Conservation (phyloP, 1,140 invertebrate genomes). For the Magallana gigas region DNA sequence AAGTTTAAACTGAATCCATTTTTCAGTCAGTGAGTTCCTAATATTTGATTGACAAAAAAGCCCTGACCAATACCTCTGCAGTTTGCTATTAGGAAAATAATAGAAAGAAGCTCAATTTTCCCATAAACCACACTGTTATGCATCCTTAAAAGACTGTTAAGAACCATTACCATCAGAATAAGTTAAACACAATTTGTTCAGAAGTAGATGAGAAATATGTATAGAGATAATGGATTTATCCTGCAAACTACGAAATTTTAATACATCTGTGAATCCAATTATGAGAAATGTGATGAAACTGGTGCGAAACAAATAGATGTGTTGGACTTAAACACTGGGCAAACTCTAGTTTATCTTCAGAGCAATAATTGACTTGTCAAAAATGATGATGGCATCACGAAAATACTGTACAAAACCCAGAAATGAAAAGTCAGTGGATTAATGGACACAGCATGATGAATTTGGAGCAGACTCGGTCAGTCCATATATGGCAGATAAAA, state of each 20-base stretch:
- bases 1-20: too few species aligned
- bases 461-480: too few species aligned
- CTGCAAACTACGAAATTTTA: neutral
- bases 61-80: too few species aligned
- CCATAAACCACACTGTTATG: too few species aligned
- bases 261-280: conserved; percentile 16
- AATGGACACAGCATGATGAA: too few species aligned
- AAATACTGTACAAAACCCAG: neutral
- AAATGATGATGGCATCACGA: conserved; percentile 1
- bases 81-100: too few species aligned
- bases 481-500: too few species aligned
- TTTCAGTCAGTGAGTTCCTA: too few species aligned
- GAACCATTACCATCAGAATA: too few species aligned
- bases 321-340: neutral
- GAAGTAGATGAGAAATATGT: neutral
- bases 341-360: neutral
- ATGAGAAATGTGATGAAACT: conserved; percentile 5
- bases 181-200: neutral
- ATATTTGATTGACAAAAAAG: too few species aligned
- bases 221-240: neutral
- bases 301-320: neutral
- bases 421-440: neutral
- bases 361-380: conserved; percentile 22
- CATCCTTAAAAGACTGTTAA: too few species aligned
- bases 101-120: too few species aligned